A percentile compares a stretch with the other conserved stretches of the same genome.
These are phyloP conservation scores for Himalopsyche japonica DNA, from an alignment of 2,888 invertebrate genomes.

Conservation along the genomic window DNA sequence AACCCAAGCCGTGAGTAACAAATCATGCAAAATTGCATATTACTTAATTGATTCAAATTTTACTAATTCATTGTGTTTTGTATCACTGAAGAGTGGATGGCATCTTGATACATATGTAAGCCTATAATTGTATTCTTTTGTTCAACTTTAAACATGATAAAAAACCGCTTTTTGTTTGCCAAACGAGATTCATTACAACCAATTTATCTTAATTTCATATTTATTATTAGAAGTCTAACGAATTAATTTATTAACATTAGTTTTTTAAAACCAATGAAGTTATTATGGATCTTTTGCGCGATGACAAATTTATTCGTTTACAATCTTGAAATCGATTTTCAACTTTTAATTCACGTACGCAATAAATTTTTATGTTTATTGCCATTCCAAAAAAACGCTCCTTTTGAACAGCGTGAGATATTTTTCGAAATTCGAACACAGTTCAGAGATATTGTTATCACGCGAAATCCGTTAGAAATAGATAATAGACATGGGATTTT, in stretches of 20 bases:
- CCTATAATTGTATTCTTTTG: no score
- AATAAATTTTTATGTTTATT: not conserved
- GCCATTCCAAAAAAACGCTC: not conserved
- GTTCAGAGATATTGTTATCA: not conserved
- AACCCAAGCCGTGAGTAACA: no score
- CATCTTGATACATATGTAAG: no score
- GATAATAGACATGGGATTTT: not conserved
- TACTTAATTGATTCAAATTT: no score
- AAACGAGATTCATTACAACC: no score
- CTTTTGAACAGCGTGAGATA: not conserved
- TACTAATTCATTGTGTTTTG: no score
- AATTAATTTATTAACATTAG: not conserved
- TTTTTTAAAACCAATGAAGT: not conserved
- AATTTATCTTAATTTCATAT: no score
- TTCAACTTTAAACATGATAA: no score
- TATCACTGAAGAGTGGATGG: no score
- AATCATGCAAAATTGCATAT: no score
- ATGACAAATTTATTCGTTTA: not conserved
- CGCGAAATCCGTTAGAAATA: not conserved
- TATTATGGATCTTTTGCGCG: not conserved
- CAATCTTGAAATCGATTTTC: not conserved
- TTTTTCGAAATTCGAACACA: not conserved
- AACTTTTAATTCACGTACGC: not conserved
- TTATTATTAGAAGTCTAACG: no score
- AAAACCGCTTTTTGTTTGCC: no score